Evolutionary conservation across 2,113 vertebrate species (phyloP), one percentile per base, ranked within the genome.

Genomic region (Zosterops lateralis): DNA sequence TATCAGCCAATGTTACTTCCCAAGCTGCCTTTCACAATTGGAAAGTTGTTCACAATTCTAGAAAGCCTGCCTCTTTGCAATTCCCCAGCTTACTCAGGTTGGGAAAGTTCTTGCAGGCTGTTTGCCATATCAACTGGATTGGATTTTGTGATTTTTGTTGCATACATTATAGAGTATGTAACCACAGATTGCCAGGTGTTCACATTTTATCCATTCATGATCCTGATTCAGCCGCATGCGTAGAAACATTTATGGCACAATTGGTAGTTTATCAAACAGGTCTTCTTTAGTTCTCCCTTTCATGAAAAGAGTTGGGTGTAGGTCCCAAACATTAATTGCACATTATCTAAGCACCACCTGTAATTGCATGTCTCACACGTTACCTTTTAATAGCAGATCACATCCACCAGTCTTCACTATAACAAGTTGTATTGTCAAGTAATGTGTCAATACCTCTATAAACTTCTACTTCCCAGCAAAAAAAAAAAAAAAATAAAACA

Each of bases 391-490:
- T 88, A 95, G 83, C 75, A 88, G 71, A 64, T 95, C 91, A 95
- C 80, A 45, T 82, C 79, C 92, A 94, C 89, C 84, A 76, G 91
- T 92, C 68, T 84, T 93, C 93, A 84, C 82, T 93, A 45, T 95
- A 91, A 94, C 91, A 95, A 89, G 77, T 80, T 61, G 60, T 95
- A 81, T 84, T 93, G 95, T 96, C 85, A 94, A 93, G 75, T 96
- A 97, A 96, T 62, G 79, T 94, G 97, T 97, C 93, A 89, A 92
- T 96, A 97, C 78, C 81, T 96, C 91, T 73, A 36, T 90, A 81
- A 86, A 91, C 73, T 71, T 96, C 76, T 89, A 64, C 95, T 94
- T 96, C 95, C 95, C 92, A 93, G 81, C 2, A 53, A 64, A 78
- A 91, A 67, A 50, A 61, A 82, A 89, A 56, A 25, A 6, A 24